phyloP scores from a whole-genome alignment of 2,797 vertebrate genomes.

The Xenentodon cancila region DNA sequence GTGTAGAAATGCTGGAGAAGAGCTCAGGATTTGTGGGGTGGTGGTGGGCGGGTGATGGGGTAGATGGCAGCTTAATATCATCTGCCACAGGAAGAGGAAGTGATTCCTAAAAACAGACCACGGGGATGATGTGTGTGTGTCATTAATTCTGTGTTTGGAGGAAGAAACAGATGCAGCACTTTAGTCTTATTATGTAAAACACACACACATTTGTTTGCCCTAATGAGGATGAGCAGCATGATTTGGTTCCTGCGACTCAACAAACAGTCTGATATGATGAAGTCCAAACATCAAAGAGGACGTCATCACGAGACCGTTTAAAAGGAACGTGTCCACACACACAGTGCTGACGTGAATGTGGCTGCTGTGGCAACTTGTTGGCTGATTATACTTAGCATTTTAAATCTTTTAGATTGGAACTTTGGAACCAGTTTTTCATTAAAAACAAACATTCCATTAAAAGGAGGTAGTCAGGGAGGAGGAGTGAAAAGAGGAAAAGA shows the following conservation, averaged over 20 bases:
- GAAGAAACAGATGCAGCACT: conserved; percentile 66
- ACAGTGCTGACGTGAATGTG: conserved; percentile 9
- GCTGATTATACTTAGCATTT: conserved; percentile 52
- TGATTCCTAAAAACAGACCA: conserved; percentile 56
- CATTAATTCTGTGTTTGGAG: conserved; percentile 41
- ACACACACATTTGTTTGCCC: too few relatives aligned
- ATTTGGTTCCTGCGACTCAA: too few relatives aligned
- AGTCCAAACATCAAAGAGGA: too few relatives aligned
- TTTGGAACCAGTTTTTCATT: conserved; percentile 13
- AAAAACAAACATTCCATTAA: neutral
- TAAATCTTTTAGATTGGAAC: neutral
- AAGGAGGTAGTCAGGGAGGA: neutral
- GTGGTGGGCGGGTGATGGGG: neutral
- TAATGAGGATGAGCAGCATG: too few relatives aligned
- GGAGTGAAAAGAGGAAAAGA: too few relatives aligned
- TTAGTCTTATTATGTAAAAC: conserved; percentile 57
- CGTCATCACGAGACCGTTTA: too few relatives aligned
- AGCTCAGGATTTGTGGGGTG: too few relatives aligned
- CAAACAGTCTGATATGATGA: too few relatives aligned
- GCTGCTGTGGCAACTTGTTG: conserved; percentile 74
- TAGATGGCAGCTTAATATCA: conserved; percentile 67
- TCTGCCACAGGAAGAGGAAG: conserved; percentile 68
- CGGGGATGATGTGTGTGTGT: neutral
- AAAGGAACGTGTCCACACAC: too few relatives aligned
- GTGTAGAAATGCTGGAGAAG: too few relatives aligned